Conservation (phyloP, 2,888 invertebrate genomes). For the Tipula lateralis region DNA sequence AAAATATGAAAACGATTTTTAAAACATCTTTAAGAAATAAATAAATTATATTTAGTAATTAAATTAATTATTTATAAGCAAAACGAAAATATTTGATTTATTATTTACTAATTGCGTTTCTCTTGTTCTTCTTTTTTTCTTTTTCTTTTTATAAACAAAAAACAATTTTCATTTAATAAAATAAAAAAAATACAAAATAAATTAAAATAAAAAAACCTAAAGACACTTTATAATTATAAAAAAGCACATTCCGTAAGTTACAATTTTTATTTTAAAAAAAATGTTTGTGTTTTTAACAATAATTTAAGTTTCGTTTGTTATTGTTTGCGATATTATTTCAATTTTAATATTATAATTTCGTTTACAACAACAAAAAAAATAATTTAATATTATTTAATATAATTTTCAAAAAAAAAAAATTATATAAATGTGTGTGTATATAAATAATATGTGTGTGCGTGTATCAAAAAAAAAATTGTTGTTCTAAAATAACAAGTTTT, state of each 20-base stretch:
- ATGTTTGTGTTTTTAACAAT: slow-evolving; percentile 7
- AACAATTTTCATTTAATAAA: neutral
- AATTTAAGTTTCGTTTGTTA: neutral
- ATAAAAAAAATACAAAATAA: neutral
- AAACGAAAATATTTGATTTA: neutral
- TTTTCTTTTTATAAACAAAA: neutral
- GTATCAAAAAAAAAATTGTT: neutral
- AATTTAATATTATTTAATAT: neutral
- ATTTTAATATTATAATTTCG: neutral
- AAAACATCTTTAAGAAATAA: neutral
- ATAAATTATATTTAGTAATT: slow-evolving; percentile 25
- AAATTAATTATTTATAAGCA: neutral
- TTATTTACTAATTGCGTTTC: neutral
- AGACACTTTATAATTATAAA: slow-evolving; percentile 24
- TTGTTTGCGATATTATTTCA: neutral
- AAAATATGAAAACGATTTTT: no score
- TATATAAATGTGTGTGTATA: neutral
- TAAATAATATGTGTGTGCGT: neutral
- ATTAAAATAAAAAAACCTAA: neutral
- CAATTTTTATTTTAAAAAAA: neutral
- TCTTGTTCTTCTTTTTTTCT: slow-evolving; percentile 19
- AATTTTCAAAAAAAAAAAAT: neutral
- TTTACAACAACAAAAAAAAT: neutral
- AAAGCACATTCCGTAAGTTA: slow-evolving; percentile 24
- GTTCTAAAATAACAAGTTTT: neutral